A percentile compares a stretch with the other conserved stretches of the same genome.
phyloP scores from a whole-genome alignment of 2,888 invertebrate species.

The Tromatobia lineatoria region DNA sequence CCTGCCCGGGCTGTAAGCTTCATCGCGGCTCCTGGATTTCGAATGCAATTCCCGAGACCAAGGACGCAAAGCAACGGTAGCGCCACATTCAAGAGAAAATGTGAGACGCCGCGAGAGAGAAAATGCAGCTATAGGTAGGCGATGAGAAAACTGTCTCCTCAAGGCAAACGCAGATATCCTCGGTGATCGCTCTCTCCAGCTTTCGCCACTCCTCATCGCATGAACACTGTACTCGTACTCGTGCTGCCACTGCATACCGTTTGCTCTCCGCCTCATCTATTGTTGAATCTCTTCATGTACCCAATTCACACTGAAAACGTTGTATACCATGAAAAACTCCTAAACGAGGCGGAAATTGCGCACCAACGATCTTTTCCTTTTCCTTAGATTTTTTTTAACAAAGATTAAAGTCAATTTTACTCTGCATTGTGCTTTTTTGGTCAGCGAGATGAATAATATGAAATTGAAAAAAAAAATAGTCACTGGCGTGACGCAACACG shows the following conservation, averaged over 20 bases:
- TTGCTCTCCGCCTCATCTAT: slow-evolving; percentile 21
- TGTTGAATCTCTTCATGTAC: not conserved
- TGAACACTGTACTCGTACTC: not conserved
- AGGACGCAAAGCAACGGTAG: slow-evolving; percentile 43
- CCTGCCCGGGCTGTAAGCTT: slow-evolving; percentile 78
- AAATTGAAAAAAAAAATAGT: too few relatives aligned
- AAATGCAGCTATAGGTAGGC: not conserved
- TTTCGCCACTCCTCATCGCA: slow-evolving; percentile 5
- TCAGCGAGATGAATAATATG: too few relatives aligned
- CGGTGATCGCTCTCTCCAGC: slow-evolving; percentile 20
- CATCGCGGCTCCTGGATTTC: slow-evolving; percentile 74
- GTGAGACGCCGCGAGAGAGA: slow-evolving; percentile 13
- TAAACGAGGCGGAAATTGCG: not conserved
- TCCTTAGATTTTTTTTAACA: not conserved
- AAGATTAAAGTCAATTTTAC: not conserved
- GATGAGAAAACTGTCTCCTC: slow-evolving; percentile 20
- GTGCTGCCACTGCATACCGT: slow-evolving; percentile 6
- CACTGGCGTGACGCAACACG: too few relatives aligned
- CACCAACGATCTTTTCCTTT: not conserved
- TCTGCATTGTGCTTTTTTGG: not conserved
- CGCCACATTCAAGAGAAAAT: slow-evolving; percentile 29
- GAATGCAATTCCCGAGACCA: slow-evolving; percentile 69
- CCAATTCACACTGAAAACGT: not conserved
- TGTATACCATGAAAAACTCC: not conserved
- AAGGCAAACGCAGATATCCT: slow-evolving; percentile 37